These are phyloP conservation scores for Vanacampus margaritifer DNA, from an alignment of 2,113 vertebrate species.

Conservation along the genomic window DNA sequence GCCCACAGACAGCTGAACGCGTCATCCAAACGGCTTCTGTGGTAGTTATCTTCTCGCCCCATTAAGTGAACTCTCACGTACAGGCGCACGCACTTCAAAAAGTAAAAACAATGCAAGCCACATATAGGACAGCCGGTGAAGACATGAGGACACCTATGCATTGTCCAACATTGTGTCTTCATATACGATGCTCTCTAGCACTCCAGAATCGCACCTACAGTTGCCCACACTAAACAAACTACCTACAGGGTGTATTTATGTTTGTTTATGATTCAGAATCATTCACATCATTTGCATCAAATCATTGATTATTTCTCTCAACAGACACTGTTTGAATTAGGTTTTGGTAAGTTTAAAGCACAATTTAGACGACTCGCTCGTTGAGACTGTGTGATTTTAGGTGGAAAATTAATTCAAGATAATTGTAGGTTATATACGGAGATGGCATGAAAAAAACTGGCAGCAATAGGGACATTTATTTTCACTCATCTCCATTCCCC, in stretches of 20 bases:
- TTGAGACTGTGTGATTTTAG: not conserved
- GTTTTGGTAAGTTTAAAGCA: not conserved
- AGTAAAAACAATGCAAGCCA: not conserved
- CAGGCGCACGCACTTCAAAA: not conserved
- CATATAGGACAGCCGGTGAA: not conserved
- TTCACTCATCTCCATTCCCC: not conserved
- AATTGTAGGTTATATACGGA: no score
- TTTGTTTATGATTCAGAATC: not conserved
- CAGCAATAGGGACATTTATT: not conserved
- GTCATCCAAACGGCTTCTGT: not conserved
- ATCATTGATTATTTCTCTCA: not conserved
- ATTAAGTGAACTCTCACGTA: not conserved
- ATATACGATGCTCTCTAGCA: not conserved
- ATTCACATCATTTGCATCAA: not conserved
- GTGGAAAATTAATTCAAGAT: no score
- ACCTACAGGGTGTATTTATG: not conserved
- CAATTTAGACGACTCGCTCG: not conserved
- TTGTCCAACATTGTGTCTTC: not conserved
- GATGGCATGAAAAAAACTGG: no score
- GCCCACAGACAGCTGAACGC: not conserved
- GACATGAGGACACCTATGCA: not conserved
- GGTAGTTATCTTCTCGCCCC: not conserved
- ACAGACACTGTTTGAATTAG: not conserved
- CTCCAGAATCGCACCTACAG: not conserved
- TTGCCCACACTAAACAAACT: not conserved